Base-by-base conservation (phyloP, 2,888 invertebrate species). In the Sepioteuthis lessoniana region DNA sequence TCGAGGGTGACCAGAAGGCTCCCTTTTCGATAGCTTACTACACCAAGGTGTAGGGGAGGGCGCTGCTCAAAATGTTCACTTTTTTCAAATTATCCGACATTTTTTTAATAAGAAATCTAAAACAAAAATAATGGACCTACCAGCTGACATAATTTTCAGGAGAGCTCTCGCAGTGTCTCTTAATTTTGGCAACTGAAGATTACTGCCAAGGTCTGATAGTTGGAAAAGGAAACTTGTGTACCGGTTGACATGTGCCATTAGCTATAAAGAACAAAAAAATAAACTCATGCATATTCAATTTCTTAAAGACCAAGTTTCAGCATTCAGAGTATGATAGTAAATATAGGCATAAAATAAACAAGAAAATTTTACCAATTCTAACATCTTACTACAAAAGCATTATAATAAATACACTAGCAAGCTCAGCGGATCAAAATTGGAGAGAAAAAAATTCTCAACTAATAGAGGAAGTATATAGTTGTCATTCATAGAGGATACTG, bases 161-260 rank as follows among this genome's bases (percentile, higher is more conserved):
- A 99, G 98, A 94, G 98, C 98, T 96, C 98, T 98, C 2, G 98
- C 98, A 91, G 98, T 98, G 96, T 99, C 99, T 90, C 98, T 98
- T 95, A 99, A 97, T 94, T 98, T 98, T 37, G 98, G 98, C 96
- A 98, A 98, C 95, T 98, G 98, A 96, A 99, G 98, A 94, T 98
- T 98, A 96, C 98, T 98, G 92, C 99, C 99, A 95, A 99, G 97
- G 97, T 99, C 99, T 96, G 99, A 98, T 96, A 99, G 97, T 97
- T 99, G 98, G 95, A 97, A 97, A 94, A 97, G 95, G 95, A 97
- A 97, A 95, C 96, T 96, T 92, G 97, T 97, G 96, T 97, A 97
- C 97, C 98, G 98, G 91, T 96, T 98, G 98, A 96, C 98, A 98
- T 97, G 98, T 98, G 99, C 98, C 98, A 99, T 98, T 93, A 98